phyloP scores from a whole-genome alignment of 1,140 invertebrate genomes.

The Hesperophylax magnus region DNA sequence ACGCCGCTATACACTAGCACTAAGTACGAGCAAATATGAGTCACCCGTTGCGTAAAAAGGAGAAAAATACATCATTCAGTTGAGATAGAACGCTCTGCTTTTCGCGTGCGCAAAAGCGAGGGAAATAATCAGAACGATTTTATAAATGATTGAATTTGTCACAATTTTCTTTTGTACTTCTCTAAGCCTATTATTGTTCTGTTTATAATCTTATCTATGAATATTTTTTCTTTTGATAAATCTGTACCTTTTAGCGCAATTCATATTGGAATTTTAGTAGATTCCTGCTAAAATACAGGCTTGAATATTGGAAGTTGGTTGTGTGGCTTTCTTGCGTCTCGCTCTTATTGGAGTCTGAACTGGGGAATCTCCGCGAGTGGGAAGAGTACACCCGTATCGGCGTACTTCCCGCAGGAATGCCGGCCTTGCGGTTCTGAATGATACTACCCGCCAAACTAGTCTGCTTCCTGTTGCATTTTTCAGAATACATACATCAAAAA shows the following conservation, averaged over 20 bases:
- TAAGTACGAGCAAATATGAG: background rate
- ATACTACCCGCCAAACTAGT: background rate
- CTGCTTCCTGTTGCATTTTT: constrained; percentile 35
- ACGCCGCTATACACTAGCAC: constrained; percentile 6
- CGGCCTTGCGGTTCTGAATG: constrained; percentile 14
- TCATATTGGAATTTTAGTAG: background rate
- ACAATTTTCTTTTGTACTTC: too few relatives aligned
- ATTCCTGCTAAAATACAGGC: background rate
- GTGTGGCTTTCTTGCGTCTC: background rate
- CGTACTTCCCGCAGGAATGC: constrained; percentile 18
- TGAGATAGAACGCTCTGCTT: constrained; percentile 20
- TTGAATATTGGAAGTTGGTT: background rate
- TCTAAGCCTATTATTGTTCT: too few relatives aligned
- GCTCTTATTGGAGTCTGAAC: background rate
- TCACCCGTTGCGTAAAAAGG: constrained; percentile 39
- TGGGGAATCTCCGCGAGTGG: background rate
- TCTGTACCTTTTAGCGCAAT: too few relatives aligned
- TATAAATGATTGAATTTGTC: too few relatives aligned
- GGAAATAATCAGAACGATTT: background rate
- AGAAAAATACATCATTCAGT: constrained; percentile 33
- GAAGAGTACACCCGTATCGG: constrained; percentile 4
- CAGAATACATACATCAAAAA: background rate
- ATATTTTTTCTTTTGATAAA: too few relatives aligned
- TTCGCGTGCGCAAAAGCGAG: constrained; percentile 40
- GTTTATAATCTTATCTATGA: too few relatives aligned